phyloP scores from a whole-genome alignment of 2,797 vertebrate species.

The Zenarchopterus dispar region DNA sequence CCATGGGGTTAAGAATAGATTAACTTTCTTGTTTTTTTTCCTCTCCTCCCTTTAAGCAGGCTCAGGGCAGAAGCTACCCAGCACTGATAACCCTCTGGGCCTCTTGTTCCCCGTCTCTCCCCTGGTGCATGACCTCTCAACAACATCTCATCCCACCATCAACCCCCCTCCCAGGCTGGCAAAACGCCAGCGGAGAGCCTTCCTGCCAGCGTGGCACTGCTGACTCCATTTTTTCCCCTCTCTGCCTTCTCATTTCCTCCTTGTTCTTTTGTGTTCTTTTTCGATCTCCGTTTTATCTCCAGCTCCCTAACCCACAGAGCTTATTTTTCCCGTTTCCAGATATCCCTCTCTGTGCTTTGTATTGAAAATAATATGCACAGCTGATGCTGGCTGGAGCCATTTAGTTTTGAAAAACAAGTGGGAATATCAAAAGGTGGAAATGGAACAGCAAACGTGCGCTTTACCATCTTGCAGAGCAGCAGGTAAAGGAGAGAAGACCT shows the following conservation, averaged over 20 bases:
- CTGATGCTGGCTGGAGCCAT: not conserved
- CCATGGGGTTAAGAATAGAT: slow-evolving; percentile 67
- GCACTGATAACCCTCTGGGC: slow-evolving; percentile 58
- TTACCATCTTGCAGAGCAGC: too few relatives aligned
- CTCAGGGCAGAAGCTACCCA: slow-evolving; percentile 37
- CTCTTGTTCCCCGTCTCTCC: slow-evolving; percentile 28
- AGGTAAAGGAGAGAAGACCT: too few relatives aligned
- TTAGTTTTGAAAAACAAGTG: slow-evolving; percentile 7
- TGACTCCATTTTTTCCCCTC: slow-evolving; percentile 71
- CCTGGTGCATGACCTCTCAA: slow-evolving; percentile 18
- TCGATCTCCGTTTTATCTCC: slow-evolving; percentile 27
- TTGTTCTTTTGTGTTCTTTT: slow-evolving; percentile 38
- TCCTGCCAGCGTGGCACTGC: slow-evolving; percentile 84
- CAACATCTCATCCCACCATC: slow-evolving; percentile 2
- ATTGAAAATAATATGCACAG: slow-evolving; percentile 13
- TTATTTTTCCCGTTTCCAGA: slow-evolving; percentile 23
- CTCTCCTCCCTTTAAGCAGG: slow-evolving; percentile 25
- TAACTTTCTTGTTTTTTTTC: slow-evolving; percentile 58
- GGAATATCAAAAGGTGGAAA: slow-evolving; percentile 3
- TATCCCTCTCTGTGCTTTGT: slow-evolving; percentile 5
- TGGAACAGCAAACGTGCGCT: not conserved
- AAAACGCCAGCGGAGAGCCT: slow-evolving; percentile 70
- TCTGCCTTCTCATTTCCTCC: slow-evolving; percentile 49
- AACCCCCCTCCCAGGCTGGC: slow-evolving; percentile 57
- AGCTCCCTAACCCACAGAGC: slow-evolving; percentile 5